Conservation (phyloP, 2,888 invertebrate species). For the Seira sanloemensis region DNA sequence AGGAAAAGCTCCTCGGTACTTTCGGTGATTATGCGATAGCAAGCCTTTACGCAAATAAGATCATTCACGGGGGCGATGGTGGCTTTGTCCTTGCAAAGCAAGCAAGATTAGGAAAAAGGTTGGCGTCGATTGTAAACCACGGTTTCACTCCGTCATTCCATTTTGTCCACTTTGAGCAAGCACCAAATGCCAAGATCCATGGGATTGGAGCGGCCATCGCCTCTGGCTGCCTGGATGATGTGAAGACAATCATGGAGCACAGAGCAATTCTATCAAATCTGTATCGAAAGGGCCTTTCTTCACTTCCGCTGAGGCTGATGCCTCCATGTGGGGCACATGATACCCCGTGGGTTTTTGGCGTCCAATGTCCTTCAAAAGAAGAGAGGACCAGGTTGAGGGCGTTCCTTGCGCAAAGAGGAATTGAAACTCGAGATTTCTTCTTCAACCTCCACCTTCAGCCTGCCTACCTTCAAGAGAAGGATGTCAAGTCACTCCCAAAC, state of each 20-base stretch:
- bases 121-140: conserved; percentile 61
- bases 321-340: conserved; percentile 60
- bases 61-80: conserved; percentile 67
- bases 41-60: conserved; percentile 66
- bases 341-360: conserved; percentile 65
- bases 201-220: conserved; percentile 67
- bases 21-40: conserved; percentile 66
- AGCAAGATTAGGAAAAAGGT: conserved; percentile 21
- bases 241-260: conserved; percentile 48
- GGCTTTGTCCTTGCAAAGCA: conserved; percentile 63
- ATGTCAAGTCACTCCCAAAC: conserved; percentile 29
- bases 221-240: conserved; percentile 51
- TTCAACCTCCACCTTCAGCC: conserved; percentile 66
- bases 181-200: conserved; percentile 63
- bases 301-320: conserved; percentile 36
- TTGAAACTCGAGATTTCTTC: conserved; percentile 67
- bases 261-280: conserved; percentile 26
- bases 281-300: conserved; percentile 45
- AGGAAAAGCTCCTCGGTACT: conserved; percentile 50
- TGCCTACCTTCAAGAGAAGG: conserved; percentile 30
- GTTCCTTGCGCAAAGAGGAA: conserved; percentile 46
- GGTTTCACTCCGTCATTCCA: conserved; percentile 64
- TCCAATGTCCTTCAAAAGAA: conserved; percentile 50
- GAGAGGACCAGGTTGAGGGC: conserved; percentile 44
- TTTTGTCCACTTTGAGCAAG: conserved; percentile 62